Conservation (phyloP, 1,140 invertebrate species). For the Euglossa dilemma region DNA sequence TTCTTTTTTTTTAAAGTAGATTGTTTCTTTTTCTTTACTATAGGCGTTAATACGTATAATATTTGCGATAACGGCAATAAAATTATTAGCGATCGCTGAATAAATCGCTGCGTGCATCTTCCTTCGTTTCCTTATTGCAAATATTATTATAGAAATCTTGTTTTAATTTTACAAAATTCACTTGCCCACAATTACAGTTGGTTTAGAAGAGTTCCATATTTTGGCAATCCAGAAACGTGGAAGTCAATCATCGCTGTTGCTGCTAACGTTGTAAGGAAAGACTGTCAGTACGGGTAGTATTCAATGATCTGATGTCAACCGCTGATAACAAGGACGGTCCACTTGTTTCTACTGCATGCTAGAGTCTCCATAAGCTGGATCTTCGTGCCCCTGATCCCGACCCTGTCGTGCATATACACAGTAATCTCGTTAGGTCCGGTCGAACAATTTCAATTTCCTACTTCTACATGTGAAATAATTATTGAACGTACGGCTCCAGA, state of each 20-base stretch:
- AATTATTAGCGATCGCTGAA: constrained; percentile 21
- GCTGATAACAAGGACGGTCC: constrained; percentile 46
- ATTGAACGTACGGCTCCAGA: constrained; percentile 16
- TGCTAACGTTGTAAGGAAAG: constrained; percentile 55
- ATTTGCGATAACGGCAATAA: constrained; percentile 2
- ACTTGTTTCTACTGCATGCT: constrained; percentile 55
- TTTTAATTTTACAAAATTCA: constrained; percentile 57
- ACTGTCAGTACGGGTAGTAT: constrained; percentile 45
- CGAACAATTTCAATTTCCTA: constrained; percentile 28
- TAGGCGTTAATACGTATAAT: constrained; percentile 11
- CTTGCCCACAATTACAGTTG: constrained; percentile 32
- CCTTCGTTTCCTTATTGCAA: constrained; percentile 25
- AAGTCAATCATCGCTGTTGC: constrained; percentile 55
- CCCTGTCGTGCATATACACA: constrained; percentile 65
- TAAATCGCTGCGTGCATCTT: constrained; percentile 19
- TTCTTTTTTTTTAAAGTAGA: constrained; percentile 2
- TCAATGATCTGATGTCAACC: constrained; percentile 46
- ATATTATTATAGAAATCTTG: constrained; percentile 39
- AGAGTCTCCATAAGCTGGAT: constrained; percentile 73
- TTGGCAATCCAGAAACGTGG: constrained; percentile 51
- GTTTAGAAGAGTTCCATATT: constrained; percentile 40
- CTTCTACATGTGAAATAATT: constrained; percentile 1
- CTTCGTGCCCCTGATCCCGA: constrained; percentile 63
- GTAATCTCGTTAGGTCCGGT: constrained; percentile 49
- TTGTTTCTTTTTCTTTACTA: neutral